These are phyloP conservation scores for Zenarchopterus dispar DNA, from an alignment of 2,797 vertebrate species.

Conservation along the genomic window DNA sequence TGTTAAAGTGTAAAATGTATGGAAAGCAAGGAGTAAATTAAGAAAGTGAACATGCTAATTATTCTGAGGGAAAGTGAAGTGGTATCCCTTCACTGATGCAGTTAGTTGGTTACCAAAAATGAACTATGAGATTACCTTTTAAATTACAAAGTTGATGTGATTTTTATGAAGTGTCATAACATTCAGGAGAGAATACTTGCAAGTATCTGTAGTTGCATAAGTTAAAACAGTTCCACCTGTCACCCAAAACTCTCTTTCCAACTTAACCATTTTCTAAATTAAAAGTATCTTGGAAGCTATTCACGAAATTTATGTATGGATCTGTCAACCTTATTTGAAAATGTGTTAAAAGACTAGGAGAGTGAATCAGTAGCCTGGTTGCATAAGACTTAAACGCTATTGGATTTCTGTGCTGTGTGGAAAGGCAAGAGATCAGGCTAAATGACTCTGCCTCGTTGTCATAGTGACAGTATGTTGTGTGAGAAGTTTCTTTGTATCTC, in stretches of 20 bases:
- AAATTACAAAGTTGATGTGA: not conserved
- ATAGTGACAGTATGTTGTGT: slow-evolving; percentile 85
- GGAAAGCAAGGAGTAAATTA: too few relatives aligned
- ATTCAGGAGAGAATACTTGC: not conserved
- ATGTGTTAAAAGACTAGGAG: slow-evolving; percentile 67
- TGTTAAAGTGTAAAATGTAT: not conserved
- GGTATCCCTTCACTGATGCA: not conserved
- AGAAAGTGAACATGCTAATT: too few relatives aligned
- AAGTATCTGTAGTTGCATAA: not conserved
- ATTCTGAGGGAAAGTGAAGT: slow-evolving; percentile 11
- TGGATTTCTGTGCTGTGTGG: slow-evolving; percentile 80
- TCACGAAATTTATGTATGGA: slow-evolving; percentile 32
- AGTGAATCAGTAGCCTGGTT: slow-evolving; percentile 69
- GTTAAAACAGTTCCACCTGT: slow-evolving; percentile 23
- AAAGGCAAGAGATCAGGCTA: slow-evolving; percentile 83
- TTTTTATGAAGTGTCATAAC: not conserved
- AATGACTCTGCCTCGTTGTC: slow-evolving; percentile 85
- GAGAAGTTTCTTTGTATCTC: slow-evolving; percentile 82
- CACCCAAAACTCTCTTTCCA: slow-evolving; percentile 17
- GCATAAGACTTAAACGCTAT: slow-evolving; percentile 81
- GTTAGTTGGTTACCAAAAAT: slow-evolving; percentile 2
- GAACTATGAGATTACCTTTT: not conserved
- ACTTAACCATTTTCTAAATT: slow-evolving; percentile 23
- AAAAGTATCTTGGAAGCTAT: slow-evolving; percentile 18
- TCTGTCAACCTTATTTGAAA: slow-evolving; percentile 61